phyloP scores from a whole-genome alignment of 2,888 invertebrate genomes.

The Agonopterix arenella region DNA sequence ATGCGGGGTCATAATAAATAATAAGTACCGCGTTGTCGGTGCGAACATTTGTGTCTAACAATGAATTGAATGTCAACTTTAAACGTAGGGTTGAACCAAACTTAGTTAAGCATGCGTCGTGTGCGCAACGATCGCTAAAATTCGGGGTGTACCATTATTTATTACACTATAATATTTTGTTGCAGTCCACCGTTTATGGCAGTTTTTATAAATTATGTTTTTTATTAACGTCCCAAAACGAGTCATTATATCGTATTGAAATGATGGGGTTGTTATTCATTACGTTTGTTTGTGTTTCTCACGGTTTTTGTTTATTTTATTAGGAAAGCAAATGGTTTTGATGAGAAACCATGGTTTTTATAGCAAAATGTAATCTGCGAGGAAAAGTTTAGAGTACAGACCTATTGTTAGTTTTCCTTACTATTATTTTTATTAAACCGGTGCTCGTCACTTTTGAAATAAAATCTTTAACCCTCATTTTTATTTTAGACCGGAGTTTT shows the following conservation, averaged over 20 bases:
- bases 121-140: slow-evolving; percentile 54
- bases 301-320: slow-evolving; percentile 40
- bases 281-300: slow-evolving; percentile 68
- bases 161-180: slow-evolving; percentile 72
- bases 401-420: too few species aligned
- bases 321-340: slow-evolving; percentile 6
- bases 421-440: too few species aligned
- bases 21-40: slow-evolving; percentile 35
- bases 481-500: too few species aligned
- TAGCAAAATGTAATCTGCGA: too few species aligned
- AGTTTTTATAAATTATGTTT: slow-evolving; percentile 58
- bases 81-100: slow-evolving; percentile 66
- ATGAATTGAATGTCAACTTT: slow-evolving; percentile 68
- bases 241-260: slow-evolving; percentile 64
- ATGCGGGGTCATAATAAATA: slow-evolving; percentile 71
- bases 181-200: slow-evolving; percentile 65
- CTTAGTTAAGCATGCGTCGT: slow-evolving; percentile 57
- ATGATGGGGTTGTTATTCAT: slow-evolving; percentile 60
- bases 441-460: too few species aligned
- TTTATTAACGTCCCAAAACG: slow-evolving; percentile 62
- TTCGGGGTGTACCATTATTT: slow-evolving; percentile 74
- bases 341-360: too few species aligned
- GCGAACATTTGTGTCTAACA: slow-evolving; percentile 53
- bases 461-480: too few species aligned
- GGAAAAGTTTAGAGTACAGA: too few species aligned